Percentiles rank a stretch among this genome's conserved stretches.
Evolutionary conservation across 2,888 invertebrate genomes (phyloP).

Genomic region (Timema cristinae): DNA sequence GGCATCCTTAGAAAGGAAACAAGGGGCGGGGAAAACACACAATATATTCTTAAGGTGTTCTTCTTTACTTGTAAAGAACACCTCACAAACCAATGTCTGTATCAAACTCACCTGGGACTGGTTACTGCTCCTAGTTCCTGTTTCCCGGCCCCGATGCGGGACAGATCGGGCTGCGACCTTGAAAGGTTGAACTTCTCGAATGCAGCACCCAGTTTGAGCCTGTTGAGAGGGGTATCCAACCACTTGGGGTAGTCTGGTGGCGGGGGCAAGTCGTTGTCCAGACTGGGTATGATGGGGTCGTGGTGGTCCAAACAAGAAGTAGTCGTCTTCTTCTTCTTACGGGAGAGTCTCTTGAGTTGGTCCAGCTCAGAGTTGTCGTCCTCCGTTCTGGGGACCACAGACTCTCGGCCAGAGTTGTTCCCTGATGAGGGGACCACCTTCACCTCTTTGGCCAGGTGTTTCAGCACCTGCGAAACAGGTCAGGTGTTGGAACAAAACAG

Average conservation of each 20-base stretch:
- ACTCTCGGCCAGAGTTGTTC: slow-evolving; percentile 34
- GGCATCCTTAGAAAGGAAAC: no score
- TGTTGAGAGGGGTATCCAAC: slow-evolving; percentile 40
- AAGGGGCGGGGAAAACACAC: no score
- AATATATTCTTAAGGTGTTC: no score
- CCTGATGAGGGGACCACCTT: slow-evolving; percentile 34
- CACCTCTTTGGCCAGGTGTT: slow-evolving; percentile 80
- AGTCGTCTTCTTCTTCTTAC: not conserved
- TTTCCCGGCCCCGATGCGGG: slow-evolving; percentile 51
- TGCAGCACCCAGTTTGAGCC: slow-evolving; percentile 30
- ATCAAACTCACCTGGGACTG: slow-evolving; percentile 23
- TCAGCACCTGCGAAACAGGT: slow-evolving; percentile 54
- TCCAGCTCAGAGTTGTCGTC: not conserved
- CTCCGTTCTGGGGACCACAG: slow-evolving; percentile 18
- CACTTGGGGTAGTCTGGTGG: slow-evolving; percentile 46
- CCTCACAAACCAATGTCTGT: not conserved
- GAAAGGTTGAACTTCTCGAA: slow-evolving; percentile 62
- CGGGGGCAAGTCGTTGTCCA: slow-evolving; percentile 36
- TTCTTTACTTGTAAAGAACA: slow-evolving; percentile 1
- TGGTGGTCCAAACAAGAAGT: not conserved
- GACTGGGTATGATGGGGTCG: slow-evolving; percentile 13
- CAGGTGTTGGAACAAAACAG: no score
- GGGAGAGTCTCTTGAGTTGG: slow-evolving; percentile 1
- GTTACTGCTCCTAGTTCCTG: slow-evolving; percentile 33
- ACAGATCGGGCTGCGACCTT: slow-evolving; percentile 80